Percentiles rank a stretch among this genome's conserved stretches.
phyloP scores from a whole-genome alignment of 2,113 vertebrate species.

The Phasianus colchicus region DNA sequence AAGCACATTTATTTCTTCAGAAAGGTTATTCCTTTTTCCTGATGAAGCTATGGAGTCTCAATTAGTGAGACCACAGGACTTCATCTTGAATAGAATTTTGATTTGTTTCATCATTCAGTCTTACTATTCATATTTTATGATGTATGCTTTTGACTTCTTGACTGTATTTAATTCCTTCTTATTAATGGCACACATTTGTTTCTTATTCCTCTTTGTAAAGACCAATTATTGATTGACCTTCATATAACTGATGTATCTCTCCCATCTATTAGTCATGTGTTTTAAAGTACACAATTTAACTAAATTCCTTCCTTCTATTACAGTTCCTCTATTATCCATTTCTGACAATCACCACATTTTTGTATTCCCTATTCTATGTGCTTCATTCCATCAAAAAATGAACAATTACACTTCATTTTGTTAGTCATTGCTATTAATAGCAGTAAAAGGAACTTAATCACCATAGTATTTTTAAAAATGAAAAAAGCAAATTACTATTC shows the following conservation, averaged over 20 bases:
- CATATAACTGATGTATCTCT: conserved; percentile 18
- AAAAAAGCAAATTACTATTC: not conserved
- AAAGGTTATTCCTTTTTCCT: not conserved
- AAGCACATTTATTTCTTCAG: not conserved
- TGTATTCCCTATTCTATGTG: not conserved
- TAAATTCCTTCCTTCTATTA: conserved; percentile 11
- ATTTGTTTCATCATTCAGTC: conserved; percentile 25
- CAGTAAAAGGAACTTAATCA: not conserved
- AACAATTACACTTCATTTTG: not conserved
- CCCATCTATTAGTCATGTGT: conserved; percentile 26
- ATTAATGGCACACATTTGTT: not conserved
- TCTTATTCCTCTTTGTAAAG: conserved; percentile 16
- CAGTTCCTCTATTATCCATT: conserved; percentile 1
- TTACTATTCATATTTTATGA: conserved; percentile 5
- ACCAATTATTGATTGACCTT: conserved; percentile 34
- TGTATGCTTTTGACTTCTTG: not conserved
- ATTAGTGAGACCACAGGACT: conserved; percentile 16
- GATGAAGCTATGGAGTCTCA: not conserved
- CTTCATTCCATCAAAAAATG: not conserved
- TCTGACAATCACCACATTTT: not conserved
- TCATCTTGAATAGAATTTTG: not conserved
- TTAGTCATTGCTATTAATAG: not conserved
- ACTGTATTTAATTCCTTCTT: conserved; percentile 35
- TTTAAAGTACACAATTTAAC: conserved; percentile 49
- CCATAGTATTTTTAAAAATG: not conserved